Evolutionary conservation across 2,113 vertebrate species (phyloP).

Genomic region (Pundamilia nyererei): DNA sequence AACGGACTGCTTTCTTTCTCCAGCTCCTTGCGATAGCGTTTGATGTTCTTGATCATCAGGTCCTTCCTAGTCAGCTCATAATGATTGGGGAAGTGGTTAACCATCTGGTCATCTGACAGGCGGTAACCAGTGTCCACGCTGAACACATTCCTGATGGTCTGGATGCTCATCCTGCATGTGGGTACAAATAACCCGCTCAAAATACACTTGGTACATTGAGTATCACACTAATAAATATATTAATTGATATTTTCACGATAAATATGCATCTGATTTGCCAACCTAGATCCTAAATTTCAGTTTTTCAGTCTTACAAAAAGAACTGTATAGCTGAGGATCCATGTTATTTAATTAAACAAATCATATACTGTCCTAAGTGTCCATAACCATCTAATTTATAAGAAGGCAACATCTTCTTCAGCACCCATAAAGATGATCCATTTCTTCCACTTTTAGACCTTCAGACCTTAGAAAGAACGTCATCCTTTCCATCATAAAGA

Average conservation of each 20-base stretch:
- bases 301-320: not conserved
- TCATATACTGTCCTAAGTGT: not conserved
- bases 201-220: not conserved
- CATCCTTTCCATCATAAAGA: not conserved
- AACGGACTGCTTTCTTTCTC: slow-evolving; percentile 91
- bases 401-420: not conserved
- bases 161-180: slow-evolving; percentile 91
- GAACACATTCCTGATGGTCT: slow-evolving; percentile 94
- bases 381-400: not conserved
- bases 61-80: slow-evolving; percentile 97
- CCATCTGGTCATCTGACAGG: slow-evolving; percentile 93
- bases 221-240: not conserved
- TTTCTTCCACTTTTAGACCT: not conserved
- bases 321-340: not conserved
- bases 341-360: not conserved
- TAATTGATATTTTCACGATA: not conserved
- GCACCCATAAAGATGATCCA: not conserved
- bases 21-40: slow-evolving; percentile 91
- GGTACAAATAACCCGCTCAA: not conserved
- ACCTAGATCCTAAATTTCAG: not conserved
- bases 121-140: slow-evolving; percentile 96
- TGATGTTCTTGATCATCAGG: slow-evolving; percentile 98
- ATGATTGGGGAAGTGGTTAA: slow-evolving; percentile 98
- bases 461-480: not conserved
- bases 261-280: not conserved